Evolutionary conservation across 1,140 invertebrate species (phyloP), one percentile per base, ranked within the genome.

Genomic region (Danaus plexippus): DNA sequence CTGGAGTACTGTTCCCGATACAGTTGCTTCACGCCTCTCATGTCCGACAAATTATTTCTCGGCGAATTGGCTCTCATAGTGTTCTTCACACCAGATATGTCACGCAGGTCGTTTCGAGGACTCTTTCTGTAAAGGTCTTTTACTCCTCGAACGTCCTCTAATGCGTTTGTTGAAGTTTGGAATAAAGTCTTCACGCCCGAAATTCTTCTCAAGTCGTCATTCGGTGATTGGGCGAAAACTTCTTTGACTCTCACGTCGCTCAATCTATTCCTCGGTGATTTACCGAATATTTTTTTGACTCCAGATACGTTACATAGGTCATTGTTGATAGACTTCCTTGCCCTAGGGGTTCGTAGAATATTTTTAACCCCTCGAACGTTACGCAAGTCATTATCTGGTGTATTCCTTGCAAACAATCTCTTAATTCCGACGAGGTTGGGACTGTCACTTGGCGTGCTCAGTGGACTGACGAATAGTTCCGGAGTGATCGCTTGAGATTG

Each of bases 141-240:
- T 4, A 88, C 79, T 0, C 84, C 85, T 11, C 69, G 55, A 0
- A 88, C 69, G 50, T 87, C 73, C 9, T 65, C 75, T 46, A 87
- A 64, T 47, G 77, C 74, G 52, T 85, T 83, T 61, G 68, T 75
- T 0, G 77, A 80, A 2, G 69, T 57, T 47, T 56, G 66, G 52
- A 88, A 75, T 15, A 87, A 51, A 11, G 67, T 51, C 57, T 76
- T 85, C 0, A 89, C 73, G 9, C 81, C 85, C 9, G 69, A 61
- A 0, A 88, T 71, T 43, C 80, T 63, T 1, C 66, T 67, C 32
- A 89, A 63, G 64, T 89, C 87, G 65, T 89, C 85, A 42, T 69
- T 74, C 0, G 88, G 87, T 0, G 75, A 77, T 9, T 70, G 69
- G 5, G 61, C 66, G 54, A 79, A 80, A 49, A 83, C 40, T 57